Evolutionary conservation across 2,797 vertebrate genomes (phyloP).

Genomic region (Coregonus ussuriensis): DNA sequence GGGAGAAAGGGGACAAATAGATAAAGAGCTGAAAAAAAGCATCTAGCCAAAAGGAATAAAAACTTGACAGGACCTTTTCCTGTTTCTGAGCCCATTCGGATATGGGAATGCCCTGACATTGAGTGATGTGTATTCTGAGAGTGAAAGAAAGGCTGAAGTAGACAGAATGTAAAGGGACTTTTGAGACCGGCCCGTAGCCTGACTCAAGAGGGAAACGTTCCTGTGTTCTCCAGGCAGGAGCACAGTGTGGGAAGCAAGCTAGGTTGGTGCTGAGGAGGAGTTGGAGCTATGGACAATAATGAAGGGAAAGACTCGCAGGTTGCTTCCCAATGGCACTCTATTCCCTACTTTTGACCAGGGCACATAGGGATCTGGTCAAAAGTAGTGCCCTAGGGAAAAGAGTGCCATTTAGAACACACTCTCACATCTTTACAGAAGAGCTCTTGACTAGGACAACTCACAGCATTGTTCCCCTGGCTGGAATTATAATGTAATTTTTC

Average conservation of each 20-base stretch:
- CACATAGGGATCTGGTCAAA: neutral
- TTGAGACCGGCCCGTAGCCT: neutral
- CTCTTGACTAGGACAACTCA: too few species aligned
- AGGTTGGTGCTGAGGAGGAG: neutral
- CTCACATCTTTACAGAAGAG: too few species aligned
- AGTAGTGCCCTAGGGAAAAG: neutral
- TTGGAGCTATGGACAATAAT: neutral
- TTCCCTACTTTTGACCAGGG: neutral
- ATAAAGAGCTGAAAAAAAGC: conserved; percentile 1
- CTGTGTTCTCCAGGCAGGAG: neutral
- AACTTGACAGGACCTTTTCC: too few species aligned
- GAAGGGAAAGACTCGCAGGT: neutral
- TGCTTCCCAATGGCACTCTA: neutral
- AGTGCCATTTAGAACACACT: neutral
- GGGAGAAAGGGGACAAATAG: conserved; percentile 4
- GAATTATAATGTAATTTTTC: too few species aligned
- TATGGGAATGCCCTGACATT: neutral
- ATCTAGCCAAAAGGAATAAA: too few species aligned
- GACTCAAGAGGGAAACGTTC: neutral
- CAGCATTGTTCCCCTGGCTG: too few species aligned
- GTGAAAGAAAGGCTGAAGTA: conserved; percentile 4
- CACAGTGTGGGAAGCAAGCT: neutral
- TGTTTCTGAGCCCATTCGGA: neutral
- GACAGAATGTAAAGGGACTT: neutral
- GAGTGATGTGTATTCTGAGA: neutral